phyloP scores from a whole-genome alignment of 2,113 vertebrate genomes.

The Salvelinus sp. region DNA sequence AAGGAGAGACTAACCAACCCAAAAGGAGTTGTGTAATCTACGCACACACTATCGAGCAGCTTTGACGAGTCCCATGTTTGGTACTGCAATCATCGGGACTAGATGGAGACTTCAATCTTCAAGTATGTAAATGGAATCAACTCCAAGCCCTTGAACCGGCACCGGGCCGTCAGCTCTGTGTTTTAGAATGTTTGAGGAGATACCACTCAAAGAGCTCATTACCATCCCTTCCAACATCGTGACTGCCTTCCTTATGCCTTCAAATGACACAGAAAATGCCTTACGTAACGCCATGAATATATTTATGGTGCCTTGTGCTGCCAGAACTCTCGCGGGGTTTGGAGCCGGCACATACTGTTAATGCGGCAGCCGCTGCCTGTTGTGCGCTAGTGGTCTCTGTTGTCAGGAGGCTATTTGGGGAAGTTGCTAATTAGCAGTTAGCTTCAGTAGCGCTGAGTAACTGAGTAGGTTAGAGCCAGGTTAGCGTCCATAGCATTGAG shows the following conservation, averaged over 20 bases:
- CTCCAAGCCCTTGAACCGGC: not conserved
- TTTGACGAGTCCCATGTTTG: not conserved
- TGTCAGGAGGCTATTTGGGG: conserved; percentile 3
- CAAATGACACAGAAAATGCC: not conserved
- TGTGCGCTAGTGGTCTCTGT: not conserved
- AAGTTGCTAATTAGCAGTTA: no score
- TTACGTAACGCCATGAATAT: conserved; percentile 20
- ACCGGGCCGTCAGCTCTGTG: not conserved
- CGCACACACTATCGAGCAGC: not conserved
- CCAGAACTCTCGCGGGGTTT: not conserved
- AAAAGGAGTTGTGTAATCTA: not conserved
- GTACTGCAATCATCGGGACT: not conserved
- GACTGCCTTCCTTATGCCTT: not conserved
- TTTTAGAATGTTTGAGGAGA: not conserved
- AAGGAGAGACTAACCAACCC: not conserved
- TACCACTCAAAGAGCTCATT: not conserved
- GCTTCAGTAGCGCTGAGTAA: no score
- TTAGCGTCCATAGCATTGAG: no score
- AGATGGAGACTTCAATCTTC: not conserved
- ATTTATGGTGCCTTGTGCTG: conserved; percentile 8
- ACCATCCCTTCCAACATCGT: not conserved
- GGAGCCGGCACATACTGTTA: conserved; percentile 1
- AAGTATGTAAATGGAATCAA: not conserved
- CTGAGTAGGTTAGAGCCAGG: no score
- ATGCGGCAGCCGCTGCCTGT: not conserved